Conservation (phyloP, 2,113 vertebrate genomes). For the Hypocryptadius cinnamomeus region DNA sequence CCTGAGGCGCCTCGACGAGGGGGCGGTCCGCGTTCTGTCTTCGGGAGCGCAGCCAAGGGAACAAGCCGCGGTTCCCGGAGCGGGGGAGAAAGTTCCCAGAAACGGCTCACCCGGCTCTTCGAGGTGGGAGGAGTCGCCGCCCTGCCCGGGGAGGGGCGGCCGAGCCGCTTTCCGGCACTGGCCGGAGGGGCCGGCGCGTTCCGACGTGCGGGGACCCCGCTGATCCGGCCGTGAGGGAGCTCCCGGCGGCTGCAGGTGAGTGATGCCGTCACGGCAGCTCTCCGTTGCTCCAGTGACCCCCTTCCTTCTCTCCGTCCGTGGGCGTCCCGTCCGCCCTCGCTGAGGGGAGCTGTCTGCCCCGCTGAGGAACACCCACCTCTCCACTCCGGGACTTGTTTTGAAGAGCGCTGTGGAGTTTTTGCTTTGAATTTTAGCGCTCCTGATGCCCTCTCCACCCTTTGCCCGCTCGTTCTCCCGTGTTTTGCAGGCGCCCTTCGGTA, state of each 20-base stretch:
- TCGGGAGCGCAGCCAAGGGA: not conserved
- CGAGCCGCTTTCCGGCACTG: not conserved
- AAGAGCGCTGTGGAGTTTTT: not conserved
- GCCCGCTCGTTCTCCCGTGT: accelerated
- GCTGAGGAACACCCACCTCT: not conserved
- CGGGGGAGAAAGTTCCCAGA: not conserved
- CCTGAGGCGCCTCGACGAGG: not conserved
- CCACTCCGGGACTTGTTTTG: not conserved
- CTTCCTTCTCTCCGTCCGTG: no score
- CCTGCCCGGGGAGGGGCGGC: not conserved
- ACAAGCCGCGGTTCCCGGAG: not conserved
- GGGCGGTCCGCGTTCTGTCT: not conserved
- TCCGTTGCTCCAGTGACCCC: no score
- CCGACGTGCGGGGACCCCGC: accelerated
- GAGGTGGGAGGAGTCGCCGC: not conserved
- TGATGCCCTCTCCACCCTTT: not conserved
- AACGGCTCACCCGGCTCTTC: not conserved
- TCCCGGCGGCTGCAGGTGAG: not conserved
- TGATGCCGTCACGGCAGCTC: not conserved
- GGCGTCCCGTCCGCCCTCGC: not conserved
- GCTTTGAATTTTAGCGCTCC: not conserved
- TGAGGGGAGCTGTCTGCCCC: not conserved
- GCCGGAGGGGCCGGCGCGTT: no score
- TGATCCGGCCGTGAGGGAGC: accelerated
- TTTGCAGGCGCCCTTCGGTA: not conserved